Evolutionary conservation across 2,888 invertebrate species (phyloP).

Genomic region (Ganaspis brasiliensis): DNA sequence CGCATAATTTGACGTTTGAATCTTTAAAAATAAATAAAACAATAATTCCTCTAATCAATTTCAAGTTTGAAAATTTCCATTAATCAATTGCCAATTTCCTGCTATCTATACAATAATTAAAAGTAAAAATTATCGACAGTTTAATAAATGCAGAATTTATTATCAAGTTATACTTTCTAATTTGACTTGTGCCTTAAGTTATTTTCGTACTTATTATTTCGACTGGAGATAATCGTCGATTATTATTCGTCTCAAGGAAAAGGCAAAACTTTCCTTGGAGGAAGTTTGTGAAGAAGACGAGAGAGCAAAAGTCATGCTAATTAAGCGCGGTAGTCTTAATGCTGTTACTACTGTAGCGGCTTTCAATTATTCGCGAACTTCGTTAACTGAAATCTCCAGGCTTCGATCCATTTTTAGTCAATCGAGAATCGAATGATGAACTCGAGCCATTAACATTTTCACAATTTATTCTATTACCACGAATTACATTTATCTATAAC

Average conservation of each 20-base stretch:
- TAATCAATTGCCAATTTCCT: too few relatives aligned
- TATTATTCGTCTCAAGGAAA: slow-evolving; percentile 6
- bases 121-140: too few relatives aligned
- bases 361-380: slow-evolving; percentile 68
- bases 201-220: neutral
- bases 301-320: slow-evolving; percentile 62
- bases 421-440: slow-evolving; percentile 43
- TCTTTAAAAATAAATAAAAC: too few relatives aligned
- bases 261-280: neutral
- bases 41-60: too few relatives aligned
- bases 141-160: neutral
- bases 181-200: neutral
- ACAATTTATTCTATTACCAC: neutral
- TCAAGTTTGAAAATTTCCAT: too few relatives aligned
- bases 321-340: slow-evolving; percentile 68
- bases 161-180: neutral
- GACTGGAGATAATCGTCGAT: neutral
- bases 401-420: slow-evolving; percentile 54
- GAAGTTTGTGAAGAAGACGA: slow-evolving; percentile 40
- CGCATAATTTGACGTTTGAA: too few relatives aligned
- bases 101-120: too few relatives aligned
- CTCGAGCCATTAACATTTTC: slow-evolving; percentile 15
- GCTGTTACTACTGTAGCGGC: slow-evolving; percentile 68
- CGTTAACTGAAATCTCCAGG: slow-evolving; percentile 54
- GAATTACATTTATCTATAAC: neutral